Percentiles rank a stretch among this genome's conserved stretches.
Evolutionary conservation across 2,113 vertebrate species (phyloP).

Genomic region (Rafetus swinhoei): DNA sequence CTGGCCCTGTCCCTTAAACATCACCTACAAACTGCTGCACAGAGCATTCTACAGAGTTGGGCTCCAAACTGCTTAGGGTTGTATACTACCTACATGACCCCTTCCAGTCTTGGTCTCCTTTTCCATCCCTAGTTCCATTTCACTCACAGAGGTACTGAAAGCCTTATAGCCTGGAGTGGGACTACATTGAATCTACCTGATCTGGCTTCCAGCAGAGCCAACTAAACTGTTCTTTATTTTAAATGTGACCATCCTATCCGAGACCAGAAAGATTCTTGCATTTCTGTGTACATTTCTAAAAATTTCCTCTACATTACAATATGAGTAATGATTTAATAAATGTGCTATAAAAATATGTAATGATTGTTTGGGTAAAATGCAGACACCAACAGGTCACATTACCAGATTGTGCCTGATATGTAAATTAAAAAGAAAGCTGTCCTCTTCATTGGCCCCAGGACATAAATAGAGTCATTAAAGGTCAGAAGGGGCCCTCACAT

Average conservation of each 20-base stretch:
- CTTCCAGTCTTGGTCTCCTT: background rate
- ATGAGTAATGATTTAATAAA: background rate
- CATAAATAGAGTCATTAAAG: background rate
- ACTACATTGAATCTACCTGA: background rate
- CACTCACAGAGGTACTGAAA: background rate
- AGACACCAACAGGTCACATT: background rate
- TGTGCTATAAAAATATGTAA: background rate
- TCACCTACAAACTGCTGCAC: background rate
- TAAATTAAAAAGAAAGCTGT: background rate
- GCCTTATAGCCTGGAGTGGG: background rate
- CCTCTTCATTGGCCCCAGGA: background rate
- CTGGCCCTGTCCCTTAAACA: background rate
- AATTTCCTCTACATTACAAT: background rate
- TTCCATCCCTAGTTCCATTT: background rate
- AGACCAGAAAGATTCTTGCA: background rate
- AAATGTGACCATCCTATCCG: background rate
- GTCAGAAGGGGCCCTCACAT: background rate
- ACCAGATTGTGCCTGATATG: background rate
- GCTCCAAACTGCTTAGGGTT: background rate
- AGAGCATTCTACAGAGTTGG: background rate
- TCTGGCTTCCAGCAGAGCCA: background rate
- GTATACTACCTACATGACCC: background rate
- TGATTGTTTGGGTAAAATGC: background rate
- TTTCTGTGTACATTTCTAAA: background rate
- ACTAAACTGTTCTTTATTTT: background rate